Percentiles rank a stretch among this genome's conserved stretches.
These are phyloP conservation scores for Trichosurus vulpecula DNA, from an alignment of 2,797 vertebrate species.

Conservation along the genomic window DNA sequence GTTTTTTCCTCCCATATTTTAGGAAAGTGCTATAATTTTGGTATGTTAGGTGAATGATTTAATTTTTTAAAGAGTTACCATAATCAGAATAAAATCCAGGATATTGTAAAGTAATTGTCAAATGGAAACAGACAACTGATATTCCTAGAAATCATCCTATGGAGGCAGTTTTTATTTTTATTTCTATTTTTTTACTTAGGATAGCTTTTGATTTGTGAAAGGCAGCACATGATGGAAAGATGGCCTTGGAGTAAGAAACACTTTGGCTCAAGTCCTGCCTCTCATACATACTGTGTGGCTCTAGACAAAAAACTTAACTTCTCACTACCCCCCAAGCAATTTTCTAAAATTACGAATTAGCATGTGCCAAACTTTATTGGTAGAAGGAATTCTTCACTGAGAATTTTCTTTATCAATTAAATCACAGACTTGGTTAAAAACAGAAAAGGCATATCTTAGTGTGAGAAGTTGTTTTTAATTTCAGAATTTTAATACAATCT, in stretches of 20 bases:
- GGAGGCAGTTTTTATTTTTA: background rate
- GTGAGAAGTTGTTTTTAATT: background rate
- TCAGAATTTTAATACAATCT: background rate
- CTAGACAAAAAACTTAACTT: background rate
- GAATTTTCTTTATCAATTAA: background rate
- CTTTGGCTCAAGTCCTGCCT: background rate
- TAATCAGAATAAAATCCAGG: background rate
- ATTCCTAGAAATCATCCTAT: background rate
- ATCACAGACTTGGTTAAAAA: background rate
- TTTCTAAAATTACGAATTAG: background rate
- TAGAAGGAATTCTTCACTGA: background rate
- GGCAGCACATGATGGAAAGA: background rate
- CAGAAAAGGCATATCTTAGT: background rate
- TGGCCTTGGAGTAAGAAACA: background rate
- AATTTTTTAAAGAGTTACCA: background rate
- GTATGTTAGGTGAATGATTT: background rate
- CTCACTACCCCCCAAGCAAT: background rate
- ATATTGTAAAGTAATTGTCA: background rate
- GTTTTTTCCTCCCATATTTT: conserved; percentile 10
- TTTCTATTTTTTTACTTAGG: background rate
- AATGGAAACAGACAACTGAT: background rate
- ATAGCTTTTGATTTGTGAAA: background rate
- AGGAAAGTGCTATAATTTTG: conserved; percentile 5
- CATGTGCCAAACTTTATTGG: background rate
- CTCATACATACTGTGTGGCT: background rate